A percentile compares a stretch with the other conserved stretches of the same genome.
phyloP scores from a whole-genome alignment of 2,113 vertebrate genomes.

The Reinhardtius hippoglossoides region DNA sequence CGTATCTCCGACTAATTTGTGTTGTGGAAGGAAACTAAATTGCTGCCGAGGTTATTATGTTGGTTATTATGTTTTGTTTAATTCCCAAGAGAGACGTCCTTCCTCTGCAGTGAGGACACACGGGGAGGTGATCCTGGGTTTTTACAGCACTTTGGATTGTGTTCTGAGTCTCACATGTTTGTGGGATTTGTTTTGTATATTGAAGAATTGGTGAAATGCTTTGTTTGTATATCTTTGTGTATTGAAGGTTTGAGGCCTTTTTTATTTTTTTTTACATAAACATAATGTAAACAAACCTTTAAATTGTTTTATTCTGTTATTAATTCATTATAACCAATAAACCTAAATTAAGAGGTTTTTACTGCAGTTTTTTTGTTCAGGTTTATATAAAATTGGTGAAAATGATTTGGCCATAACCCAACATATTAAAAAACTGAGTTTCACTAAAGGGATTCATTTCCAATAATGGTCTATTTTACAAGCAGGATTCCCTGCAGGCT shows the following conservation, averaged over 20 bases:
- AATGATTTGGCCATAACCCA: slow-evolving; percentile 41
- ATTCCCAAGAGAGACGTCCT: neutral
- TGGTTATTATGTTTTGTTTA: neutral
- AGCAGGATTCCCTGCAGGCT: slow-evolving; percentile 36
- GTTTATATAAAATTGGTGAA: slow-evolving; percentile 8
- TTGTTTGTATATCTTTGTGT: too few species aligned
- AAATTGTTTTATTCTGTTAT: too few species aligned
- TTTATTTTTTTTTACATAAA: neutral
- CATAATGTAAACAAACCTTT: neutral
- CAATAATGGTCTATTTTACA: slow-evolving; percentile 50
- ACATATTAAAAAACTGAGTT: slow-evolving; percentile 30
- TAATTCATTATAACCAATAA: too few species aligned
- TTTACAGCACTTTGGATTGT: too few species aligned
- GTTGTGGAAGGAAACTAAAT: neutral
- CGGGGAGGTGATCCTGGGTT: too few species aligned
- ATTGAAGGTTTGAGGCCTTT: neutral
- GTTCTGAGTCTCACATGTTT: too few species aligned
- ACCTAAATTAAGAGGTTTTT: too few species aligned
- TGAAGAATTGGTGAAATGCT: too few species aligned
- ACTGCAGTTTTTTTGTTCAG: too few species aligned
- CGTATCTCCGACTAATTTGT: neutral
- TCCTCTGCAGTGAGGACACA: neutral
- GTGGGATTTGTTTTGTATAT: too few species aligned
- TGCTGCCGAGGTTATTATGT: neutral
- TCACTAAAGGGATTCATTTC: slow-evolving; percentile 57